Percentiles rank a stretch among this genome's conserved stretches.
Evolutionary conservation across 2,797 vertebrate species (phyloP).

Genomic region (Miichthys miiuy): DNA sequence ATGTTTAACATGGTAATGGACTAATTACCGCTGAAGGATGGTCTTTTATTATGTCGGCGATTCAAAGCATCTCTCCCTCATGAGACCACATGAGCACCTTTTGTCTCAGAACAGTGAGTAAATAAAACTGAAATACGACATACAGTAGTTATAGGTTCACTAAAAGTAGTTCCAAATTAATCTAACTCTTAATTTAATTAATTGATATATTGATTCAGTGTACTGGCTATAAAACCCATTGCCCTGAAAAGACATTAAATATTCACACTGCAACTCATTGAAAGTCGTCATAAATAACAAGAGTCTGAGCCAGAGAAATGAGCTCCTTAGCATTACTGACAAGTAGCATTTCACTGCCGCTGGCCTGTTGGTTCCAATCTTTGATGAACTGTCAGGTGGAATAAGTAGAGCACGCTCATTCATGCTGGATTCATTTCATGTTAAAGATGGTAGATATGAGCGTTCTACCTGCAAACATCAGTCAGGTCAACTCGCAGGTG

Average conservation of each 20-base stretch:
- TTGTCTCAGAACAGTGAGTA: neutral
- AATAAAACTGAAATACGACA: neutral
- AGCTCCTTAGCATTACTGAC: neutral
- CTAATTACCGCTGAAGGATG: neutral
- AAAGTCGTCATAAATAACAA: slow-evolving; percentile 12
- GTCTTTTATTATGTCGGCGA: too few relatives aligned
- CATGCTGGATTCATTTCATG: slow-evolving; percentile 28
- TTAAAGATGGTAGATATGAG: slow-evolving; percentile 25
- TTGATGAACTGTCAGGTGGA: neutral
- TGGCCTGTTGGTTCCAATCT: neutral
- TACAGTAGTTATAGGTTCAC: neutral
- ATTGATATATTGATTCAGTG: slow-evolving; percentile 11
- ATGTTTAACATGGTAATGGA: neutral
- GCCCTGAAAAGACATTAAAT: neutral
- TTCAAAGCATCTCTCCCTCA: too few relatives aligned
- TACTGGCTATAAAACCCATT: neutral
- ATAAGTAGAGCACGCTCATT: neutral
- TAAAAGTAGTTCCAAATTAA: neutral
- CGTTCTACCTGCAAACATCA: neutral
- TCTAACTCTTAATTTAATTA: neutral
- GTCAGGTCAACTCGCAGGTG: slow-evolving; percentile 30
- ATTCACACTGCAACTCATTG: neutral
- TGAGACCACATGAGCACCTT: neutral
- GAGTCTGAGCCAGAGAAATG: neutral
- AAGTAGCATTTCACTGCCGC: neutral